Conservation (phyloP, 2,797 vertebrate genomes). For the Chelon auratus region DNA sequence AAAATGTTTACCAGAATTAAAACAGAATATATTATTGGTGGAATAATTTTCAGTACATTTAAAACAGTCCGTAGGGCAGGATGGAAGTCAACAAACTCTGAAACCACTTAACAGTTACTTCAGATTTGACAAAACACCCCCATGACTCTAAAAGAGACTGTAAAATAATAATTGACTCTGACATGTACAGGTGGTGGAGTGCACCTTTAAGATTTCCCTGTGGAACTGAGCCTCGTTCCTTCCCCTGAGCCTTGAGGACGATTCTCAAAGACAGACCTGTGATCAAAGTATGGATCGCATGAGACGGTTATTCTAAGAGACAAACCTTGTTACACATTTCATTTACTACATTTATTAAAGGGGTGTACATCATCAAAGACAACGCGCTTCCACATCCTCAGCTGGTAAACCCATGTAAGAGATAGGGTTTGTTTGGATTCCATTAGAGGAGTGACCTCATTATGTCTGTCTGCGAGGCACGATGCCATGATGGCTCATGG, state of each 20-base stretch:
- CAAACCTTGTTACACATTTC: too few species aligned
- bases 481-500: slow-evolving; percentile 46
- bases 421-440: slow-evolving; percentile 38
- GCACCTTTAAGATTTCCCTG: slow-evolving; percentile 12
- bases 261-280: slow-evolving; percentile 8
- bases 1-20: too few species aligned
- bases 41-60: too few species aligned
- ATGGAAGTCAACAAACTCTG: neutral
- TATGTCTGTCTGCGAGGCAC: slow-evolving; percentile 40
- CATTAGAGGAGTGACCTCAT: slow-evolving; percentile 42
- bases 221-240: slow-evolving; percentile 8
- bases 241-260: neutral
- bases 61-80: neutral
- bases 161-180: slow-evolving; percentile 6
- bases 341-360: too few species aligned
- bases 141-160: neutral
- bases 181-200: slow-evolving; percentile 6
- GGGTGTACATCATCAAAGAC: neutral
- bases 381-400: neutral
- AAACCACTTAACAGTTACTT: neutral
- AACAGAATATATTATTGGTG: too few species aligned
- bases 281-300: slow-evolving; percentile 18
- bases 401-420: slow-evolving; percentile 18
- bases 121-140: neutral
- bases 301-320: too few species aligned